phyloP scores from a whole-genome alignment of 2,797 vertebrate genomes.

The Parambassis ranga region DNA sequence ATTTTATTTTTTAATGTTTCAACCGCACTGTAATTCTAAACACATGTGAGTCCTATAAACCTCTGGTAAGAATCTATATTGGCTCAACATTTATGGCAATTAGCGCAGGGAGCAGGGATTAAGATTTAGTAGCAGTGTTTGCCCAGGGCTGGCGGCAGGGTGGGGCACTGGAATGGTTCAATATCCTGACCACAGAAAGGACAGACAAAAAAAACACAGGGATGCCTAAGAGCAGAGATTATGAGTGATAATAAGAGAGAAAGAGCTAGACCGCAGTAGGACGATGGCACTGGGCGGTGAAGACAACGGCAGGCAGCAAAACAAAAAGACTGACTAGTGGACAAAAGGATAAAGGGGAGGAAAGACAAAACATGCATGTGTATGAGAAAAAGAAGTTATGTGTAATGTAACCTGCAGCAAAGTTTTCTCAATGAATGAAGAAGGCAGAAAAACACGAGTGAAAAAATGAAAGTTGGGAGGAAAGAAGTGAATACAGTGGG shows the following conservation, averaged over 20 bases:
- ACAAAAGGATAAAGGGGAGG: neutral
- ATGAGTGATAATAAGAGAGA: neutral
- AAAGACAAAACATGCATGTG: neutral
- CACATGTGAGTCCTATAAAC: neutral
- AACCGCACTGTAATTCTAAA: too few species aligned
- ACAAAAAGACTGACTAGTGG: neutral
- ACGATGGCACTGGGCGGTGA: constrained; percentile 12
- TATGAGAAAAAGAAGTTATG: neutral
- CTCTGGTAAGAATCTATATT: neutral
- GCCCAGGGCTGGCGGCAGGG: constrained; percentile 12
- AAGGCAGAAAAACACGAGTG: neutral
- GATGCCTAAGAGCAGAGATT: neutral
- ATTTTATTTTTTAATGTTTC: too few species aligned
- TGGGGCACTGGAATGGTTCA: constrained; percentile 7
- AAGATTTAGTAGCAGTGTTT: neutral
- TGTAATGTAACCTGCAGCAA: neutral
- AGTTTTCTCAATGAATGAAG: constrained; percentile 4
- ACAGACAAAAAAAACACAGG: constrained; percentile 2
- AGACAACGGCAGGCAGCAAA: neutral
- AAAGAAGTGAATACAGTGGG: neutral
- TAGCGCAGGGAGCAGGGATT: neutral
- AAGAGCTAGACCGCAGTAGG: neutral
- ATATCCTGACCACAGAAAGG: constrained; percentile 10
- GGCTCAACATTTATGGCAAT: neutral
- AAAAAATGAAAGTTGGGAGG: neutral